phyloP scores from a whole-genome alignment of 30 jellyfish, hydroid and myxozoan species.

The Calvadosia cruxmelitensis region DNA sequence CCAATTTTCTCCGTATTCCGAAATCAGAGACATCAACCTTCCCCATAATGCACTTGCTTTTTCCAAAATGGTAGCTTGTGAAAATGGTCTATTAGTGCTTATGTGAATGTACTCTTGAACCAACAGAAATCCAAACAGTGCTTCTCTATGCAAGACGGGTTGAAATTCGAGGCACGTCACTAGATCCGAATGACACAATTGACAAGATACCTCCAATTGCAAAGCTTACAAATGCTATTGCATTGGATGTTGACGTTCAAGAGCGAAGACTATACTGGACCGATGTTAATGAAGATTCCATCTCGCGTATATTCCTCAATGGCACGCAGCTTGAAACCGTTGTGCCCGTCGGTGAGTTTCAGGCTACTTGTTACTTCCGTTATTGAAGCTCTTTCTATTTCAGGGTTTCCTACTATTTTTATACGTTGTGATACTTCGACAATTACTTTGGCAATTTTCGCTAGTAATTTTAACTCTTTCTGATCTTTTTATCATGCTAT shows the following conservation, averaged over 20 bases:
- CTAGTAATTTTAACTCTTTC: neutral
- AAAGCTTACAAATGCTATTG: slow-evolving; percentile 73
- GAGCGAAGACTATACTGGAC: slow-evolving; percentile 55
- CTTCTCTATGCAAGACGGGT: slow-evolving; percentile 73
- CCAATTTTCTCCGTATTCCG: too few relatives aligned
- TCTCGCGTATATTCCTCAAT: slow-evolving; percentile 32
- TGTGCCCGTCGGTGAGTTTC: slow-evolving; percentile 49
- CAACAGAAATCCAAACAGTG: slow-evolving; percentile 45
- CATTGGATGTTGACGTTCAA: slow-evolving; percentile 52
- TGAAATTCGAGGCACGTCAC: slow-evolving; percentile 76
- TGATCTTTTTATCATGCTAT: neutral
- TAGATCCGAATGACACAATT: slow-evolving; percentile 50
- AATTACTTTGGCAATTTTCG: neutral
- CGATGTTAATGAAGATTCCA: slow-evolving; percentile 77
- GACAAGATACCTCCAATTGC: slow-evolving; percentile 76
- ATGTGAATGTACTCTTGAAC: too few relatives aligned
- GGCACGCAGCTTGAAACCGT: slow-evolving; percentile 57
- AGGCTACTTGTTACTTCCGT: neutral
- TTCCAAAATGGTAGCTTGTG: too few relatives aligned
- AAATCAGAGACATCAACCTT: too few relatives aligned
- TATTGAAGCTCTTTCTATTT: neutral
- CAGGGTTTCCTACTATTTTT: slow-evolving; percentile 1
- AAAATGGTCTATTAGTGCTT: too few relatives aligned
- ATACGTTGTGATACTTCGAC: neutral
- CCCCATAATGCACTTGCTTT: too few relatives aligned